Evolutionary conservation across 2,888 invertebrate genomes (phyloP).

Genomic region (Polyommatus icarus): DNA sequence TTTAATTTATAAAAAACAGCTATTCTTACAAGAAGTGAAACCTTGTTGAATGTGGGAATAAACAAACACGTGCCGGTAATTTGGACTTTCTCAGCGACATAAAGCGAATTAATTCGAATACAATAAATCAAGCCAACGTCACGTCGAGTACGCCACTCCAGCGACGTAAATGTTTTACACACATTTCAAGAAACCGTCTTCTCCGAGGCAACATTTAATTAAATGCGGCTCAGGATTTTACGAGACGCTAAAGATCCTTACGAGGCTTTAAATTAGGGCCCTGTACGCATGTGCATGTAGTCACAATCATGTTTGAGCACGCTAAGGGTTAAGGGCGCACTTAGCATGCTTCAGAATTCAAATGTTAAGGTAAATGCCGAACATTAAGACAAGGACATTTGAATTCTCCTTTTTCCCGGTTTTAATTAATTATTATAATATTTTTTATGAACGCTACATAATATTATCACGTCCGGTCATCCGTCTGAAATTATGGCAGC

Average conservation of each 20-base stretch:
- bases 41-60: background rate
- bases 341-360: background rate
- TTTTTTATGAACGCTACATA: too few relatives aligned
- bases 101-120: constrained; percentile 16
- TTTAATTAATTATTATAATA: too few relatives aligned
- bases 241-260: constrained; percentile 20
- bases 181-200: constrained; percentile 2
- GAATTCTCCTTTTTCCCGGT: background rate
- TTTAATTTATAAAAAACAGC: background rate
- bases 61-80: background rate
- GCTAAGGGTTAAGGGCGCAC: background rate
- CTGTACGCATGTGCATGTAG: background rate
- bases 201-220: constrained; percentile 16
- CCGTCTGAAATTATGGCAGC: too few relatives aligned
- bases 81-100: constrained; percentile 16
- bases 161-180: constrained; percentile 24
- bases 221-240: constrained; percentile 30
- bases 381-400: background rate
- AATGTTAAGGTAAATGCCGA: background rate
- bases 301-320: background rate
- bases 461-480: too few relatives aligned
- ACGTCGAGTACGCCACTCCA: background rate
- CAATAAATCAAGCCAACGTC: constrained; percentile 23
- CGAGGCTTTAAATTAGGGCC: constrained; percentile 4
- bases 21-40: background rate